phyloP scores from a whole-genome alignment of 2,888 invertebrate genomes.

The Therioaphis trifolii region DNA sequence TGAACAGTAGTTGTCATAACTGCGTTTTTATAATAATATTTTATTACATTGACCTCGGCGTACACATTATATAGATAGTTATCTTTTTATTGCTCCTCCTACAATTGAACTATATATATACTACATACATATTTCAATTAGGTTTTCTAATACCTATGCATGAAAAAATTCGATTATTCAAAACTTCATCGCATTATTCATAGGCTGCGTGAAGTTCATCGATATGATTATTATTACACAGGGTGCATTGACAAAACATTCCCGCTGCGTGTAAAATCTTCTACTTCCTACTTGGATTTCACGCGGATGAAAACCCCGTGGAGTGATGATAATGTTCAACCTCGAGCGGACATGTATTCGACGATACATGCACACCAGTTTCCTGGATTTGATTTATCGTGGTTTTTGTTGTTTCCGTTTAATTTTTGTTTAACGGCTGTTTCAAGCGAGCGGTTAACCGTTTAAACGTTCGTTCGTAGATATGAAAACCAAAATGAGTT shows the following conservation, averaged over 20 bases:
- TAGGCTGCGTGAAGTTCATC: constrained; percentile 22
- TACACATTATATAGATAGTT: background rate
- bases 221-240: background rate
- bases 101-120: background rate
- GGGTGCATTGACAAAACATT: constrained; percentile 14
- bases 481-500: background rate
- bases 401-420: constrained; percentile 51
- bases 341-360: constrained; percentile 22
- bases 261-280: constrained; percentile 57
- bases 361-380: constrained; percentile 18
- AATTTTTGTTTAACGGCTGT: background rate
- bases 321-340: constrained; percentile 37
- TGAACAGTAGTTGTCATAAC: constrained; percentile 28
- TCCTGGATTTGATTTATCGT: constrained; percentile 56
- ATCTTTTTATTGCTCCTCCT: background rate
- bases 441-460: constrained; percentile 22
- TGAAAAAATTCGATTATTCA: constrained; percentile 27
- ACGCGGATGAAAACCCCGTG: constrained; percentile 51
- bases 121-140: background rate
- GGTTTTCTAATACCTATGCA: constrained; percentile 3
- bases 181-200: background rate
- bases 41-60: constrained; percentile 38
- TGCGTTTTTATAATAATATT: constrained; percentile 34
- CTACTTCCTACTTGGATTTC: constrained; percentile 53
- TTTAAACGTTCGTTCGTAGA: constrained; percentile 23